These are phyloP conservation scores for Hirtodrosophila duncani DNA, from an alignment of 2,888 invertebrate species.

Conservation along the genomic window DNA sequence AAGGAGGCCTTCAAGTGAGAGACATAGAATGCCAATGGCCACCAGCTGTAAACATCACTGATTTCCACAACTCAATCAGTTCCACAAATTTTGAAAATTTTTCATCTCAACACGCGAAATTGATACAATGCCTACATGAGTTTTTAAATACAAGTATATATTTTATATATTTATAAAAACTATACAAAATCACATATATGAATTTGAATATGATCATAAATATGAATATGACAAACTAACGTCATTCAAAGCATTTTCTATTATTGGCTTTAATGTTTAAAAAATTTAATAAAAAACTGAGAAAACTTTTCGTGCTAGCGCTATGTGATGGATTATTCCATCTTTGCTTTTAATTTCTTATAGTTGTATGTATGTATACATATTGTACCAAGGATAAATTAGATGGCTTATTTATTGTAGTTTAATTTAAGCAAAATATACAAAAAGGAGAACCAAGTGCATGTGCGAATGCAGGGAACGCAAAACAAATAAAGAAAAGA, in stretches of 20 bases:
- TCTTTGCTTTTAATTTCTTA: slow-evolving; percentile 62
- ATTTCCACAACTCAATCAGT: slow-evolving; percentile 33
- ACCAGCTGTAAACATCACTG: slow-evolving; percentile 46
- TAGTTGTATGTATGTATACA: slow-evolving; percentile 61
- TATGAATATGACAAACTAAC: slow-evolving; percentile 45
- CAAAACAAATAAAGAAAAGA: no score
- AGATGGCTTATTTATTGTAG: slow-evolving; percentile 71
- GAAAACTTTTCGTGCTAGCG: slow-evolving; percentile 44
- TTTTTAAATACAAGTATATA: slow-evolving; percentile 58
- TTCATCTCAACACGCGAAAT: slow-evolving; percentile 47
- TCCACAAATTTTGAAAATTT: slow-evolving; percentile 47
- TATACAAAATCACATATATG: slow-evolving; percentile 51
- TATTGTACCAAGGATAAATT: slow-evolving; percentile 50
- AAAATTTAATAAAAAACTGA: slow-evolving; percentile 23
- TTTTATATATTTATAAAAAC: slow-evolving; percentile 71
- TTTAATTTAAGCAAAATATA: slow-evolving; percentile 71
- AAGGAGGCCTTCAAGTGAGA: slow-evolving; percentile 42
- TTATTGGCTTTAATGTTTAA: slow-evolving; percentile 70
- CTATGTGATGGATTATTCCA: slow-evolving; percentile 43
- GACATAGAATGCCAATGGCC: slow-evolving; percentile 4
- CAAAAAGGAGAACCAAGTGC: slow-evolving; percentile 20
- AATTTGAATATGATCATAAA: slow-evolving; percentile 47
- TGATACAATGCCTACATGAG: slow-evolving; percentile 54
- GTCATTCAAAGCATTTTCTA: slow-evolving; percentile 57
- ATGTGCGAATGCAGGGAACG: slow-evolving; percentile 26